Base-by-base conservation (phyloP, 2,113 vertebrate genomes). In the Aspiorhynchus laticeps region DNA sequence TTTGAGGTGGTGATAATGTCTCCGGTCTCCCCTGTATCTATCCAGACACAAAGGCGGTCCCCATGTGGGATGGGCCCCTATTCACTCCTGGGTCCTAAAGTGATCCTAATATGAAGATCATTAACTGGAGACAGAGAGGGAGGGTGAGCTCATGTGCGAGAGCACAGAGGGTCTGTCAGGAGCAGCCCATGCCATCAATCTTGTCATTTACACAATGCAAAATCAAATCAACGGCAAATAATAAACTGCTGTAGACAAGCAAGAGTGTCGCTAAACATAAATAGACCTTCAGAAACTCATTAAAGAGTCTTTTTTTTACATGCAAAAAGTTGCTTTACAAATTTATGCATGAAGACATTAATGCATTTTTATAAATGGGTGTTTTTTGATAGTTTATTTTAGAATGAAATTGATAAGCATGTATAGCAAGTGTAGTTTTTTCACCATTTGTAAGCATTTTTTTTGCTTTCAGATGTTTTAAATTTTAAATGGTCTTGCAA, bases 41-140 rank as follows among this genome's bases (percentile, higher is more conserved):
- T 33, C 89, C 91, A 92, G 91, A 92, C 91, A 92, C 91, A 92
- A 92, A 92, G 90, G 86, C 88, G 80, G 86, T 83, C 90, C 88
- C 89, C 86, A 90, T 90, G 90, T 91, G 90, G 85, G 89, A 90
- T 59, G 26, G 78, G 83, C 80, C 82, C 79, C 86, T 86, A 87
- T 88, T 61, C 88, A 88, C 88, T 88, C 51, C 86, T 28, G 88
- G 89, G 80, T 90, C 88, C 90, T 89, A 89, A 86, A 89, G 86
- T 89, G 87, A 90, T 88, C 89, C 85, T 91, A 90, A 92, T 91
- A 90, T 88, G 86, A 85, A 90, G 88, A 91, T 92, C 91, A 92
- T 91, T 92, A 92, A 91, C 85, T 90, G 76, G 73, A 80, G 89
- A 74, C 31, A 24, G 88, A 88, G 84, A 41, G 31, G 61, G 86